Evolutionary conservation across 2,888 invertebrate genomes (phyloP).

Genomic region (Lepas anatifera): DNA sequence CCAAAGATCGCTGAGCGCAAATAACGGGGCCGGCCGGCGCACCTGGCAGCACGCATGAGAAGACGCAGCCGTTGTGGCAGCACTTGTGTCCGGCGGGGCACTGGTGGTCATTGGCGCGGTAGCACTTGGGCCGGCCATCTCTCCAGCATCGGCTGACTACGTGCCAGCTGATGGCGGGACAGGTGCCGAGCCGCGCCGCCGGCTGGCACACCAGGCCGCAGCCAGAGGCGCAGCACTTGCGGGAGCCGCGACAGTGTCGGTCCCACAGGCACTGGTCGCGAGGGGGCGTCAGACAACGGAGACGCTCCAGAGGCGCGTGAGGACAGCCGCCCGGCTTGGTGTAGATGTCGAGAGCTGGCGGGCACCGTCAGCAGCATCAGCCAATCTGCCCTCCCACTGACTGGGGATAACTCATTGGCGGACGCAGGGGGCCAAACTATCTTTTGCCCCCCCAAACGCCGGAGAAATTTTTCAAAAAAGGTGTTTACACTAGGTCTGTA

Average conservation of each 20-base stretch:
- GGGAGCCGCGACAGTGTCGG: not conserved
- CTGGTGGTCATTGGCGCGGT: conserved; percentile 4
- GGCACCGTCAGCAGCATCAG: too few relatives aligned
- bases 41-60: conserved; percentile 4
- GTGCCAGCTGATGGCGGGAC: conserved; percentile 1
- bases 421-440: too few relatives aligned
- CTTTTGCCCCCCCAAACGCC: too few relatives aligned
- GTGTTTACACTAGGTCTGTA: too few relatives aligned
- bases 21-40: too few relatives aligned
- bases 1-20: too few relatives aligned
- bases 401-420: too few relatives aligned
- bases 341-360: too few relatives aligned
- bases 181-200: not conserved
- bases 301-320: not conserved
- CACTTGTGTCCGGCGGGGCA: not conserved
- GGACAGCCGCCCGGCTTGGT: conserved; percentile 4
- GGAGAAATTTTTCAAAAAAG: too few relatives aligned
- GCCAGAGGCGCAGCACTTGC: not conserved
- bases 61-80: conserved; percentile 6
- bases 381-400: too few relatives aligned
- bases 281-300: not conserved
- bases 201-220: not conserved
- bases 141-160: not conserved
- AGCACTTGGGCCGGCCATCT: not conserved
- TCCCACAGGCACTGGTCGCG: not conserved